Evolutionary conservation across 35 echinoderm and acorn worm species (phyloP).

Genomic region (Lytechinus pictus): DNA sequence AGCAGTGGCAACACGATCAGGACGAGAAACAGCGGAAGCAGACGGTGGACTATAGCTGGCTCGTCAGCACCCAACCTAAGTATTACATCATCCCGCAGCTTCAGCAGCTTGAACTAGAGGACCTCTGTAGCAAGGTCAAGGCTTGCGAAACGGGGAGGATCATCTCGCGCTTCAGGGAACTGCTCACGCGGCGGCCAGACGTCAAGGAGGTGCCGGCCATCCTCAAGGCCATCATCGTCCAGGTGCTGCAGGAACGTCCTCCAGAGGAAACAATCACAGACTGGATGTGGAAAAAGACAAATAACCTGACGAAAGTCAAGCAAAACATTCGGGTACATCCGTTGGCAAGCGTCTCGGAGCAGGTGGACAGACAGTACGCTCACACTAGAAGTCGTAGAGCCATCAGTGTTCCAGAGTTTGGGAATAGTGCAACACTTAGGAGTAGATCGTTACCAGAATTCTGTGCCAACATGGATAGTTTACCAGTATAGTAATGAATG

Average conservation of each 20-base stretch:
- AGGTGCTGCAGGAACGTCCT: conserved; percentile 78
- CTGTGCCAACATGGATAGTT: conserved; percentile 88
- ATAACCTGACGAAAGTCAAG: conserved; percentile 63
- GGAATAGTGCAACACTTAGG: conserved; percentile 53
- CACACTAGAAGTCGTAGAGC: conserved; percentile 61
- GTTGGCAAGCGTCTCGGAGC: conserved; percentile 61
- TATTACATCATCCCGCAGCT: conserved; percentile 78
- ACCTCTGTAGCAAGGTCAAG: conserved; percentile 72
- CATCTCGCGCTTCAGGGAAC: conserved; percentile 71
- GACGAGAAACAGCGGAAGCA: conserved; percentile 71
- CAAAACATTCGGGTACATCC: conserved; percentile 77
- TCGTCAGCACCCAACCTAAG: conserved; percentile 79
- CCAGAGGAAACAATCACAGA: conserved; percentile 78
- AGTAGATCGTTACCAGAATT: conserved; percentile 83
- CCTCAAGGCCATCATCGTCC: conserved; percentile 79
- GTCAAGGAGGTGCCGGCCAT: conserved; percentile 84
- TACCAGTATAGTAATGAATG: conserved; percentile 71
- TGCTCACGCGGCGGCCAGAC: conserved; percentile 68
- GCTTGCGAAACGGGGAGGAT: conserved; percentile 71
- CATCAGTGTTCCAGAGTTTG: conserved; percentile 85
- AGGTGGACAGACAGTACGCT: conserved; percentile 51
- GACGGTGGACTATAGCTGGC: conserved; percentile 89
- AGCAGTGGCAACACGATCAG: conserved; percentile 70
- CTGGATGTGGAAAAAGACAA: conserved; percentile 72
- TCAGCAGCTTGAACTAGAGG: conserved; percentile 82